These are phyloP conservation scores for Epizoanthus fatuus DNA, from an alignment of 92 coral and sea anemone species.

Conservation along the genomic window DNA sequence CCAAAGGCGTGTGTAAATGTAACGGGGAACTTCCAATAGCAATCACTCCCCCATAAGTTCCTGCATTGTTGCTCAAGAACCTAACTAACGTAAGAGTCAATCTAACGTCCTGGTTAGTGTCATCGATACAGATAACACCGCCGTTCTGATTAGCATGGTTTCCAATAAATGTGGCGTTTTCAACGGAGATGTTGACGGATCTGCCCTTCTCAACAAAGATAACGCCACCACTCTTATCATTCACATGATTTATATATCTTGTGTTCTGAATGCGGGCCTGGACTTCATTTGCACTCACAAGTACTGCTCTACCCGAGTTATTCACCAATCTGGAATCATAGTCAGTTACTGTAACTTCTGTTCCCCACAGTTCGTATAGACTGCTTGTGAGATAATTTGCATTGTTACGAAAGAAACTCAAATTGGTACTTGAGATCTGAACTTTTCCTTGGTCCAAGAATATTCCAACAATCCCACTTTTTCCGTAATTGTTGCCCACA, in stretches of 20 bases:
- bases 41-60: not conserved
- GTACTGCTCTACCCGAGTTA: conserved; percentile 4
- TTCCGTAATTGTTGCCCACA: not conserved
- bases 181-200: not conserved
- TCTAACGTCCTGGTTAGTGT: conserved; percentile 7
- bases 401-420: not conserved
- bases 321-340: not conserved
- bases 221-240: conserved; percentile 15
- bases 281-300: not conserved
- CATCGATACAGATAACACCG: conserved; percentile 25
- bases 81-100: conserved; percentile 1
- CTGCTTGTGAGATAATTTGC: conserved; percentile 13
- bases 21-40: conserved; percentile 8
- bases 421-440: not conserved
- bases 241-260: not conserved
- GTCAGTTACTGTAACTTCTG: not conserved
- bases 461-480: not conserved
- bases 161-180: conserved; percentile 1
- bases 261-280: not conserved
- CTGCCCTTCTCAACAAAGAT: conserved; percentile 11
- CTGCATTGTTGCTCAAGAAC: conserved; percentile 11
- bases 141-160: conserved; percentile 17
- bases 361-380: conserved; percentile 13
- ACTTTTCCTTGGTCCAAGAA: conserved; percentile 24
- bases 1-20: not conserved